Evolutionary conservation across 53 echinoderm and acorn worm species (phyloP).

Genomic region (Holothuria scabra): DNA sequence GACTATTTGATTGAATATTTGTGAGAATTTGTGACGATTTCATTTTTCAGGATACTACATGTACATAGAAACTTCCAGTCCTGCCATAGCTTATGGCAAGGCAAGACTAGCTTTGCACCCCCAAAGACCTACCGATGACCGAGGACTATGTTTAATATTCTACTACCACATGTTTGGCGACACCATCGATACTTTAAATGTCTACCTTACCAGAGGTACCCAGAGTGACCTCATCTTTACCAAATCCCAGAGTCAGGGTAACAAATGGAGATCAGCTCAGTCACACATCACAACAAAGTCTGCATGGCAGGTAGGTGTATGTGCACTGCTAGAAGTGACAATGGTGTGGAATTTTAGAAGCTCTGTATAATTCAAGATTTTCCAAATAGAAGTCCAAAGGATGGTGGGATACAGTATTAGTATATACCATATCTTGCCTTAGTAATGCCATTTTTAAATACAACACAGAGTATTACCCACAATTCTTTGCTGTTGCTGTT

Average conservation of each 20-base stretch:
- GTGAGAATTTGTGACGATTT: no score
- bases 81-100: background rate
- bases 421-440: no score
- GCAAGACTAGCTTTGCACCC: constrained; percentile 69
- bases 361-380: no score
- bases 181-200: constrained; percentile 79
- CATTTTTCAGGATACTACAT: constrained; percentile 67
- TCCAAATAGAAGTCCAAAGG: no score
- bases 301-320: constrained; percentile 28
- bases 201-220: constrained; percentile 16
- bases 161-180: constrained; percentile 96
- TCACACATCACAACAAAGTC: background rate
- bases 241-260: constrained; percentile 68
- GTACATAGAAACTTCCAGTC: constrained; percentile 69
- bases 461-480: no score
- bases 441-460: no score
- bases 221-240: constrained; percentile 56
- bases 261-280: constrained; percentile 56
- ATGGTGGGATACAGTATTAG: no score
- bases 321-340: no score
- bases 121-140: constrained; percentile 47
- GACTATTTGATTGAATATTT: no score
- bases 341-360: no score
- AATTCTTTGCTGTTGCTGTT: no score
- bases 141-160: constrained; percentile 71